Evolutionary conservation across 2,797 vertebrate species (phyloP), one percentile per base, ranked within the genome.

Genomic region (Pseudomugil gertrudae): DNA sequence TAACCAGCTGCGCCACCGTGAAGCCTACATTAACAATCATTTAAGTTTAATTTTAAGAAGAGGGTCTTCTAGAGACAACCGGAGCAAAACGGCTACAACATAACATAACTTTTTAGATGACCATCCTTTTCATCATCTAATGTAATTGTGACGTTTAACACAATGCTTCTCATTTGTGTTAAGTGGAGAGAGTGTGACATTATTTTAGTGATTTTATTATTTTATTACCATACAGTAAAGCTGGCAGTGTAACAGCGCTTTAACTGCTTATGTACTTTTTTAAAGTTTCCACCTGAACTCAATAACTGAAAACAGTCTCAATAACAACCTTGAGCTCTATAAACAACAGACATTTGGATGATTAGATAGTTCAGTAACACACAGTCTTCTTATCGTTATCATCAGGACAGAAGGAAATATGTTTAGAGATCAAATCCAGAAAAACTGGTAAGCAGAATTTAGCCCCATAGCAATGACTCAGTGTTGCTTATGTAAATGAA

Each of bases 31-130:
- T 69, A 36, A 58, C 15, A 50, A 30, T 66, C 35, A 29, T 66
- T 32, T 40, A 21, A 30, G 45, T 57, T 23, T 63, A 50, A 57
- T 69, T 57, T 77, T 19, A 48, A 54, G 32, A 23, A 30, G 59
- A 58, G 32, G 23, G 57, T 45, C 21, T 54, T n/a, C 57, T 21
- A 33, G 21, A 66, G 21, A 72, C 21, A 59, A 62, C 26, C 29
- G n/a, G 6, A 57, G 45, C 69, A 40, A 80, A 19, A 79, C 69
- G 53, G 67, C 51, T 57, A 53, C 19, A 65, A 64, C 23, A 11
- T 13, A 40, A 7, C 17, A 40, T 23, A 50, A 24, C 48, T 11
- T 11, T 24, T 26, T 26, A 50, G 21, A 14, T 50, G 5, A 50
- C 5, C 26, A 45, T 19, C 13, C 13, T 26, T 47, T 47, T 47